These are phyloP conservation scores for Phylloscopus trochilus DNA, from an alignment of 2,113 vertebrate species.

Conservation along the genomic window DNA sequence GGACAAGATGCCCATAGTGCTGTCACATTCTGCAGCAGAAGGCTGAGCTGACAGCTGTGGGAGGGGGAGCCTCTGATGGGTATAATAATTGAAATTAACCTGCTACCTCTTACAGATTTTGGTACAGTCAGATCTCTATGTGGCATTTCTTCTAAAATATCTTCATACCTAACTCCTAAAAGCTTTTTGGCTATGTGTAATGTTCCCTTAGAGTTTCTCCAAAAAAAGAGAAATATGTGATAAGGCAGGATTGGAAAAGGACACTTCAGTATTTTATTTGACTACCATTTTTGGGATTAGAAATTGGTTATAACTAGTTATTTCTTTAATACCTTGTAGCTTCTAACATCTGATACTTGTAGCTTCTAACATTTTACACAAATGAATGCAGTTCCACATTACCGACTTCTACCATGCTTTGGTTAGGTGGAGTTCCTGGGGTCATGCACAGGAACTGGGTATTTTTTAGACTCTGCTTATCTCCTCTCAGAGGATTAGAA, in stretches of 20 bases:
- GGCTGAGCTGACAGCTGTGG: neutral
- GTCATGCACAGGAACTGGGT: neutral
- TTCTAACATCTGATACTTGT: neutral
- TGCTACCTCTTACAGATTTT: neutral
- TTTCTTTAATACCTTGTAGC: neutral
- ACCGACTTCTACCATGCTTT: neutral
- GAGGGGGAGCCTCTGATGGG: neutral
- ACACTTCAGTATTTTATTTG: neutral
- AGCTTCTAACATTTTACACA: neutral
- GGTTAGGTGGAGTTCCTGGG: neutral
- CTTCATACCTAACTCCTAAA: neutral
- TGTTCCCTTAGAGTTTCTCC: neutral
- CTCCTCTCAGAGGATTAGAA: neutral
- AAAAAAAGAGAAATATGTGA: neutral
- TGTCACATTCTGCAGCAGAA: neutral
- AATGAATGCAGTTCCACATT: neutral
- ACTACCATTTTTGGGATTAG: neutral
- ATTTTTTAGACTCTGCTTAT: neutral
- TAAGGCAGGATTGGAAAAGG: neutral
- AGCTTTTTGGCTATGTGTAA: neutral
- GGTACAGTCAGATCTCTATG: neutral
- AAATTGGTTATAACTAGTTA: neutral
- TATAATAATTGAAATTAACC: neutral
- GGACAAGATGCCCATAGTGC: rapidly evolving
- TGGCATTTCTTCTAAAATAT: neutral